These are phyloP conservation scores for Muntiacus muntjak DNA, from an alignment of 2,113 vertebrate genomes.

Conservation along the genomic window DNA sequence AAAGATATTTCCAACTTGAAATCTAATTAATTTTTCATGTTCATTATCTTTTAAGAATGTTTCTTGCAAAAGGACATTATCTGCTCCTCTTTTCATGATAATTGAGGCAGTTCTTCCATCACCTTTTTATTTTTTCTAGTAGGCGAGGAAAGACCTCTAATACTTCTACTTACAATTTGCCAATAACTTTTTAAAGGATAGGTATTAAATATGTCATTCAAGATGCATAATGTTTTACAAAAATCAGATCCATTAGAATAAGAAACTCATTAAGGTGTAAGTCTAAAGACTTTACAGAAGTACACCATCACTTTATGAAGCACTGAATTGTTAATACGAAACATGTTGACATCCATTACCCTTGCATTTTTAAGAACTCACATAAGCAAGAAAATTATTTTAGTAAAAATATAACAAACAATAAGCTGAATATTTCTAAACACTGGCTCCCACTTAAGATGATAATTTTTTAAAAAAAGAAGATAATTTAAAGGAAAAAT, in stretches of 20 bases:
- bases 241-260: conserved; percentile 56
- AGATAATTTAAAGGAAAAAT: background rate
- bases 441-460: background rate
- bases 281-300: conserved; percentile 36
- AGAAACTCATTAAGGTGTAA: conserved; percentile 40
- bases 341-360: background rate
- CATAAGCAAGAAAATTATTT: conserved; percentile 36
- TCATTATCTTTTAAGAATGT: conserved; percentile 72
- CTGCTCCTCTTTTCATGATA: conserved; percentile 54
- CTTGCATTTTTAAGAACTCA: conserved; percentile 21
- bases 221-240: conserved; percentile 50
- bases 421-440: background rate
- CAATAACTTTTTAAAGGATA: conserved; percentile 57
- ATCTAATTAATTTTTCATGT: conserved; percentile 76
- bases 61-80: conserved; percentile 69
- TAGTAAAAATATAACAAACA: background rate
- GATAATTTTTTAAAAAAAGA: background rate
- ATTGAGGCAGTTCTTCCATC: conserved; percentile 3
- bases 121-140: conserved; percentile 47
- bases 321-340: background rate
- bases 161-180: conserved; percentile 45
- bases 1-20: conserved; percentile 63
- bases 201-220: conserved; percentile 63
- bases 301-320: conserved; percentile 20
- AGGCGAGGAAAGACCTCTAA: conserved; percentile 59